A percentile compares a stretch with the other conserved stretches of the same genome.
These are phyloP conservation scores for Celastrina argiolus DNA, from an alignment of 2,888 invertebrate species.

Conservation along the genomic window DNA sequence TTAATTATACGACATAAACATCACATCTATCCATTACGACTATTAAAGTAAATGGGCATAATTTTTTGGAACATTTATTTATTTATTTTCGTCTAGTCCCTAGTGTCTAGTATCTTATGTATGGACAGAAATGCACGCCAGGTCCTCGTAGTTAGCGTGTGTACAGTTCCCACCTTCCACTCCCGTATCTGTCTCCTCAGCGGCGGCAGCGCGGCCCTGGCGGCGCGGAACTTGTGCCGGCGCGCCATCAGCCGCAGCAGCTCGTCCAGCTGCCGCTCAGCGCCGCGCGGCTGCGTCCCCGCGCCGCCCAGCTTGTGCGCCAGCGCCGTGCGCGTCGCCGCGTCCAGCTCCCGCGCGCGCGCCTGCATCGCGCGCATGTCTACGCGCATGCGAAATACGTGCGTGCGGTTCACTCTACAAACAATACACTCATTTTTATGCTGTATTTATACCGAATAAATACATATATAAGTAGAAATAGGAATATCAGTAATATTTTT, in stretches of 20 bases:
- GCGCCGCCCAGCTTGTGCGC: constrained; percentile 64
- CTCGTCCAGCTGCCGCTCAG: constrained; percentile 63
- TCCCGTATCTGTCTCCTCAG: constrained; percentile 49
- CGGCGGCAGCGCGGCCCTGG: constrained; percentile 48
- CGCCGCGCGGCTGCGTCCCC: constrained; percentile 58
- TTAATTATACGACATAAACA: too few relatives aligned
- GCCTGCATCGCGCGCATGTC: constrained; percentile 83
- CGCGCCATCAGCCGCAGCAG: constrained; percentile 62
- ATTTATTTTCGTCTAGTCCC: too few relatives aligned
- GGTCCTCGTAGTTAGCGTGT: too few relatives aligned
- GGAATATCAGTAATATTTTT: too few relatives aligned
- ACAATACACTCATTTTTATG: neutral
- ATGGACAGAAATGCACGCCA: too few relatives aligned
- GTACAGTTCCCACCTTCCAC: constrained; percentile 50
- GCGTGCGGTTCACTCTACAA: constrained; percentile 81
- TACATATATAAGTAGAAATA: too few relatives aligned
- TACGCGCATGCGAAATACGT: constrained; percentile 83
- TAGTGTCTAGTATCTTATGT: too few relatives aligned
- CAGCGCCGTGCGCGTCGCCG: constrained; percentile 63
- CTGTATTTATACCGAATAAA: too few relatives aligned
- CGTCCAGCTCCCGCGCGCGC: constrained; percentile 76
- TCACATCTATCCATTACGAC: too few relatives aligned
- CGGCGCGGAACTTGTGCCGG: constrained; percentile 58
- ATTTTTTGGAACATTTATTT: too few relatives aligned
- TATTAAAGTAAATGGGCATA: too few relatives aligned